phyloP scores from a whole-genome alignment of 2,797 vertebrate species.

The Gymnoscopelus braueri region DNA sequence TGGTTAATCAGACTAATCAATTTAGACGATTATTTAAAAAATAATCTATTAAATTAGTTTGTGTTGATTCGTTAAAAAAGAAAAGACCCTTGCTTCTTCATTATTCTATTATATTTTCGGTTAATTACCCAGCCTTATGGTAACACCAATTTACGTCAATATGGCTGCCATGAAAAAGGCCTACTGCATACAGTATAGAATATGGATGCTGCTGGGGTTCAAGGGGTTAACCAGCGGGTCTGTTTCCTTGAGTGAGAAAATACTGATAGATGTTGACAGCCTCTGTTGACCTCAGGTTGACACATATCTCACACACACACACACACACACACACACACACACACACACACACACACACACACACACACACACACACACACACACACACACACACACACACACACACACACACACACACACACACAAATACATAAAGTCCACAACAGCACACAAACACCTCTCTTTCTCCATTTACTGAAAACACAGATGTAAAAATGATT shows the following conservation, averaged over 20 bases:
- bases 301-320: neutral
- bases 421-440: neutral
- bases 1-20: too few species aligned
- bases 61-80: too few species aligned
- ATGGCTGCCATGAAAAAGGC: too few species aligned
- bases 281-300: neutral
- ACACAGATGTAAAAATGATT: slow-evolving; percentile 45
- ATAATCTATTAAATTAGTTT: too few species aligned
- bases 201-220: too few species aligned
- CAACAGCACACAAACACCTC: too few species aligned
- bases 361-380: neutral
- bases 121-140: too few species aligned
- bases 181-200: too few species aligned
- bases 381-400: neutral
- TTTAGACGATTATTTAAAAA: too few species aligned
- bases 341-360: slow-evolving; percentile 18
- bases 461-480: neutral
- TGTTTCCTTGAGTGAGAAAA: slow-evolving; percentile 9
- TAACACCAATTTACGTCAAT: too few species aligned
- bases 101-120: too few species aligned
- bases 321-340: slow-evolving; percentile 12
- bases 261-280: slow-evolving; percentile 23
- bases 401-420: neutral
- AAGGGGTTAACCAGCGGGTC: slow-evolving; percentile 39
- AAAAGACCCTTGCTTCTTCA: too few species aligned